Evolutionary conservation across 2,113 vertebrate species (phyloP), one percentile per base, ranked within the genome.

Genomic region (Onychorhynchus coronatus): DNA sequence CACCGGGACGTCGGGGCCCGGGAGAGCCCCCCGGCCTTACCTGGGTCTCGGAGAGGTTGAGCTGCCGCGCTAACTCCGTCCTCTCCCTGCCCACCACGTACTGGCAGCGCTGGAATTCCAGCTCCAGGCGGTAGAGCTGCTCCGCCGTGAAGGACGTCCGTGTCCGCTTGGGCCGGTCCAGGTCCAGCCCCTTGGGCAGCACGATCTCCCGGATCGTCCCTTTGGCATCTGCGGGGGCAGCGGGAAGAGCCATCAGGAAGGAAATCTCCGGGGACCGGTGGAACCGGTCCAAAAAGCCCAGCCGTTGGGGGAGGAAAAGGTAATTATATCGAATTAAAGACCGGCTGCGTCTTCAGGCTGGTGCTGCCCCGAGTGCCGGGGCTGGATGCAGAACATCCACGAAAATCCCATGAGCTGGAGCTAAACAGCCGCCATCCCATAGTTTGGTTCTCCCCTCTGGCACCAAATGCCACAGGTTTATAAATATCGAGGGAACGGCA

Each of bases 151-250:
- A 99, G 62, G 99, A 99, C 2, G 99, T 99, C 46, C 99, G 98
- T 0, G 99, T 99, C 77, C 99, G 97, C 95, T 99, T 99, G 87
- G 99, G 99, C 62, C 99, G 98, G 98, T 99, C 99, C 95, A 99
- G 97, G 89, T 99, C 99, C 82, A 99, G 97, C 12, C 99, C 99
- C 58, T 99, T 99, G 37, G 99, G 99, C 47, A 99, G 98, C 63
- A 99, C 98, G 5, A 99, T 99, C 98, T 99, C 99, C 94, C 99
- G 98, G 96, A 99, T 99, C 47, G 99, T 99, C 86, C 99, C 99
- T 97, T 99, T 99, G 97, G 99, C 99, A 96, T 99, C 99, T 99
- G 96, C 12, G 5, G 7, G 62, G 18, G 11, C 21, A 80, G 27
- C 0, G 0, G 15, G 78, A 49, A 86, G 19, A 85, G 46, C 2